Percentiles rank a stretch among this genome's conserved stretches.
Evolutionary conservation across 1,140 invertebrate species (phyloP).

Genomic region (Drosophila arawakana): DNA sequence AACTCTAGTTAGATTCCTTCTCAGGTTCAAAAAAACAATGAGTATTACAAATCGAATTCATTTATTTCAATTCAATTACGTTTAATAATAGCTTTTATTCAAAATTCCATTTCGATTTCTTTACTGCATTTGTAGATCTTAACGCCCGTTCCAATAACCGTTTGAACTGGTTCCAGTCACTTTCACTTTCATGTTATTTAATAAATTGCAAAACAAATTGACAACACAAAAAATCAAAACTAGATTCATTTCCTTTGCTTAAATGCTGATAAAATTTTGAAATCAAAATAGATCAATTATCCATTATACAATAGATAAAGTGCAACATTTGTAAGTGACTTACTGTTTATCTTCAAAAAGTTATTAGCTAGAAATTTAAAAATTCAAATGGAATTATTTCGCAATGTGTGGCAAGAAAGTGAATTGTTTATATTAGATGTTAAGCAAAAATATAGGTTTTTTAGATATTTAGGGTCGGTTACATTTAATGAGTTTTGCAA

Average conservation of each 20-base stretch:
- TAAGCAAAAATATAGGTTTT: too few species aligned
- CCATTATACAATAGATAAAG: too few species aligned
- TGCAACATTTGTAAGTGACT: too few species aligned
- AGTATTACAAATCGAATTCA: slow-evolving; percentile 9
- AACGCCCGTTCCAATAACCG: slow-evolving; percentile 2
- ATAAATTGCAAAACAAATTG: neutral
- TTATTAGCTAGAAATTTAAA: too few species aligned
- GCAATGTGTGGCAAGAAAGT: too few species aligned
- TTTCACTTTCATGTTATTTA: slow-evolving; percentile 19
- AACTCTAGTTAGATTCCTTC: slow-evolving; percentile 35
- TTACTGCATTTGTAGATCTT: neutral
- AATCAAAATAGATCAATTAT: neutral
- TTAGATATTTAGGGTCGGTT: too few species aligned
- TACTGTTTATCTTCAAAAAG: too few species aligned
- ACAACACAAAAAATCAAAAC: slow-evolving; percentile 1
- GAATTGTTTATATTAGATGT: too few species aligned
- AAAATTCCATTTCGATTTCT: neutral
- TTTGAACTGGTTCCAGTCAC: slow-evolving; percentile 13
- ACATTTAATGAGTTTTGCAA: too few species aligned
- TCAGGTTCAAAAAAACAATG: slow-evolving; percentile 20
- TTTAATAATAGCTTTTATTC: neutral
- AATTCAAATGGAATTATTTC: too few species aligned
- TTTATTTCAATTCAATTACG: slow-evolving; percentile 11
- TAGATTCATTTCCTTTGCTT: slow-evolving; percentile 1
- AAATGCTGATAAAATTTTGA: slow-evolving; percentile 9